A percentile compares a stretch with the other conserved stretches of the same genome.
phyloP scores from a whole-genome alignment of 2,797 vertebrate genomes.

The Enoplosus armatus region DNA sequence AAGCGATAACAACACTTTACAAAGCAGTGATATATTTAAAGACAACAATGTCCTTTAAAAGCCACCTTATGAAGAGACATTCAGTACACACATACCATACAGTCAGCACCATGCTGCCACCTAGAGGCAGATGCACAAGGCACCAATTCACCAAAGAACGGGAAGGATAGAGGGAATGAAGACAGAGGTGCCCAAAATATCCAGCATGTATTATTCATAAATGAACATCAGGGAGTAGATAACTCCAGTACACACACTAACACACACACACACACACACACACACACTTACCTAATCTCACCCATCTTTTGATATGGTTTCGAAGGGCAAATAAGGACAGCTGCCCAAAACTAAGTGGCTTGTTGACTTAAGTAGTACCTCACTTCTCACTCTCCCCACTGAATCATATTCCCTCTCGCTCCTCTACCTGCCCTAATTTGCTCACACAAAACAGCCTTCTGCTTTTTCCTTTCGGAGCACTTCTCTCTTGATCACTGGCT shows the following conservation, averaged over 20 bases:
- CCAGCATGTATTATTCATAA: slow-evolving; percentile 81
- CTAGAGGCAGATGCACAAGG: slow-evolving; percentile 69
- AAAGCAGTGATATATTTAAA: slow-evolving; percentile 1
- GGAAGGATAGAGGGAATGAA: slow-evolving; percentile 49
- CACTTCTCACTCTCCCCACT: slow-evolving; percentile 14
- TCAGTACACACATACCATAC: not conserved
- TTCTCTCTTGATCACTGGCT: slow-evolving; percentile 23
- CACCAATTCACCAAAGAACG: slow-evolving; percentile 40
- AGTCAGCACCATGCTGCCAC: slow-evolving; percentile 77
- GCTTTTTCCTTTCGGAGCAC: slow-evolving; percentile 1
- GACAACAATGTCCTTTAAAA: not conserved
- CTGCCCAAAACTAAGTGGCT: slow-evolving; percentile 50
- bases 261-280: slow-evolving; percentile 27
- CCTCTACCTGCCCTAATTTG: slow-evolving; percentile 43
- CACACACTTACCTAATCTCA: slow-evolving; percentile 48
- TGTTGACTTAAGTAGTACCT: slow-evolving; percentile 58
- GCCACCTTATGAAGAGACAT: not conserved
- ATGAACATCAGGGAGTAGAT: slow-evolving; percentile 71
- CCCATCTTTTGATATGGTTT: slow-evolving; percentile 63
- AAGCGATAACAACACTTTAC: not conserved
- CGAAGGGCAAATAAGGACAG: slow-evolving; percentile 69
- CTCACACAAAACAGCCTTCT: slow-evolving; percentile 32
- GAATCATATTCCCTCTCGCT: slow-evolving; percentile 11
- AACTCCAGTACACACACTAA: slow-evolving; percentile 54
- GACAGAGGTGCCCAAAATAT: slow-evolving; percentile 74